Evolutionary conservation across 2,113 vertebrate species (phyloP), one percentile per base, ranked within the genome.

Genomic region (Sinocyclocheilus rhinocerous): DNA sequence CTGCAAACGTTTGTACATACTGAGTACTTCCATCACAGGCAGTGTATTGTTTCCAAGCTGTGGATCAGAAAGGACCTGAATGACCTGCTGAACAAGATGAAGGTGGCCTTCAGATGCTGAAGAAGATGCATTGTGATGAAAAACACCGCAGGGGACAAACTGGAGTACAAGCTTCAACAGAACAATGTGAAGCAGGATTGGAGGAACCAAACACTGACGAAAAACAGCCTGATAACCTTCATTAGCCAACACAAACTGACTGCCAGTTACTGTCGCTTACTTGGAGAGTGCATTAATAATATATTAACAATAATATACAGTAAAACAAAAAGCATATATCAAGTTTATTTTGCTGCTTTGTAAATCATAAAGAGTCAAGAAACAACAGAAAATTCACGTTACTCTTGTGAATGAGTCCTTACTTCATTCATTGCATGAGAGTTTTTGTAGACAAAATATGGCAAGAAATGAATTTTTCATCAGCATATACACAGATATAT

Each of bases 401-500:
- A 61, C 22, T 2, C 12, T 63, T 42, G 57, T 9, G 18, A 36
- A 55, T 61, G 29, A 57, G 20, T 59, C 52, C n/a, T 42, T 39
- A 42, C 42, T 42, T 42, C 42, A 42, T 45, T 12, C 55, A 36
- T 80, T 80, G 13, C 11, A 42, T 59, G 6, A 80, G 12, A 80
- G 57, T n/a, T 80, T 63, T 80, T 63, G 57, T 80, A 80, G 57
- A 80, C 57, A 80, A 80, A 80, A 80, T 80, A 80, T 80, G 79
- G 79, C 79, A 81, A 67, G 39, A 65, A 18, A 26, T 80, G 1
- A 18, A 0, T 55, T 13, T 94, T 94, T 94, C 94, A 95, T 97
- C 95, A 96, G 96, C 95, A 96, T 96, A 97, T 96, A 98, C 97
- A 98, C 95, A 96, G 95, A 96, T 97, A 96, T 96, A 96, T 96